Evolutionary conservation across 1,140 invertebrate species (phyloP), one percentile per base, ranked within the genome.

Genomic region (Ganaspis sp.): DNA sequence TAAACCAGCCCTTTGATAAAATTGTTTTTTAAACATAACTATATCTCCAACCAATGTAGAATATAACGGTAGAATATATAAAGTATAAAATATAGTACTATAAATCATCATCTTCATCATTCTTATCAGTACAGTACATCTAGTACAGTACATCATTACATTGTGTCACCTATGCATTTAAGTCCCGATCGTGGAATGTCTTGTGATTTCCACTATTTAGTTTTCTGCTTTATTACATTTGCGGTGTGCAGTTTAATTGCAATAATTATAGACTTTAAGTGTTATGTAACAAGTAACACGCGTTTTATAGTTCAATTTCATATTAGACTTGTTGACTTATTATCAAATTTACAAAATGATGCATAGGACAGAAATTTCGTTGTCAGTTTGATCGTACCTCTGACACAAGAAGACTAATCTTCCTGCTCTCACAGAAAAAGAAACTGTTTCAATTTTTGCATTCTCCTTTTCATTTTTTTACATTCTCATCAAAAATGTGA

Each of bases 161-260:
- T 83, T 84, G 78, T 78, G 73, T 87, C 84, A 84, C 86, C 83
- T 90, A 89, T 88, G 85, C 86, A 85, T 86, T 91, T 90, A 91
- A 90, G 89, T 90, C 88, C 88, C 89, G 82, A 89, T 90, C 86
- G 90, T 90, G 90, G 90, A 91, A 91, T 91, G 90, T 87, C 74
- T 76, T 79, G 72, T 86, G 83, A 89, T 88, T 90, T 91, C 88
- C 90, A 89, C 88, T 84, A 85, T 84, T 84, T 84, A 64, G 12
- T 64, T 64, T 64, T 29, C 23, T 12, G 83, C 82, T 85, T 84
- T 82, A 82, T 84, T 85, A 78, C 76, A 82, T 81, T 82, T 81
- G 81, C 85, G 85, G 80, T 84, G 80, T 87, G 80, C 79, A 86
- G 77, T 81, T 81, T 80, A 84, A 84, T 82, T 76, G 74, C 82